Evolutionary conservation across 35 echinoderm and acorn worm genomes (phyloP).

Genomic region (Eucidaris tribuloides): DNA sequence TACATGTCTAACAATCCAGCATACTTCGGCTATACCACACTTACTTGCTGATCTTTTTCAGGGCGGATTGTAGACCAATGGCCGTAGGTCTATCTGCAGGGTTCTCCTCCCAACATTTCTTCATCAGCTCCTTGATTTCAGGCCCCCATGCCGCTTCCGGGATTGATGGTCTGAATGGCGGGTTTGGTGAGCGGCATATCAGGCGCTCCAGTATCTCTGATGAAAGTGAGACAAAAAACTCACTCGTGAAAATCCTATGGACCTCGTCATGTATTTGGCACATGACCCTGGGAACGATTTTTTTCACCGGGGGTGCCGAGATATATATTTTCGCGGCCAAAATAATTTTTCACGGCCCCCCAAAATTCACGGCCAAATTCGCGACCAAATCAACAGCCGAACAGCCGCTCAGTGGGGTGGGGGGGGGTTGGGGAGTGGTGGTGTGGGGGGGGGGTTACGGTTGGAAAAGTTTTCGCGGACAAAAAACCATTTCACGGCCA

Average conservation of each 20-base stretch:
- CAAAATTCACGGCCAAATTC: background rate
- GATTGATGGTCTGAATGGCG: conserved; percentile 52
- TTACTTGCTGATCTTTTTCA: conserved; percentile 80
- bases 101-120: conserved; percentile 50
- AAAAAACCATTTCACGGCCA: too few relatives aligned
- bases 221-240: too few relatives aligned
- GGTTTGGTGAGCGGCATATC: background rate
- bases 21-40: too few relatives aligned
- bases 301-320: too few relatives aligned
- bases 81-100: conserved; percentile 34
- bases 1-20: too few relatives aligned
- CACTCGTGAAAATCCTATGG: background rate
- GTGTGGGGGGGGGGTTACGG: background rate
- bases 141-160: conserved; percentile 10
- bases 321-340: too few relatives aligned
- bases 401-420: too few relatives aligned
- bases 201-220: conserved; percentile 48
- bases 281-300: too few relatives aligned
- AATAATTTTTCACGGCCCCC: background rate
- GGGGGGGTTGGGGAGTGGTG: background rate
- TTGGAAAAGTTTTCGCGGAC: background rate
- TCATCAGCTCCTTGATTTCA: conserved; percentile 48
- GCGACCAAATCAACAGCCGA: too few relatives aligned
- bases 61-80: background rate
- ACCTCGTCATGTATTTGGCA: background rate